Percentiles rank a stretch among this genome's conserved stretches.
phyloP scores from a whole-genome alignment of 2,888 invertebrate species.

The Cryptops parisi region DNA sequence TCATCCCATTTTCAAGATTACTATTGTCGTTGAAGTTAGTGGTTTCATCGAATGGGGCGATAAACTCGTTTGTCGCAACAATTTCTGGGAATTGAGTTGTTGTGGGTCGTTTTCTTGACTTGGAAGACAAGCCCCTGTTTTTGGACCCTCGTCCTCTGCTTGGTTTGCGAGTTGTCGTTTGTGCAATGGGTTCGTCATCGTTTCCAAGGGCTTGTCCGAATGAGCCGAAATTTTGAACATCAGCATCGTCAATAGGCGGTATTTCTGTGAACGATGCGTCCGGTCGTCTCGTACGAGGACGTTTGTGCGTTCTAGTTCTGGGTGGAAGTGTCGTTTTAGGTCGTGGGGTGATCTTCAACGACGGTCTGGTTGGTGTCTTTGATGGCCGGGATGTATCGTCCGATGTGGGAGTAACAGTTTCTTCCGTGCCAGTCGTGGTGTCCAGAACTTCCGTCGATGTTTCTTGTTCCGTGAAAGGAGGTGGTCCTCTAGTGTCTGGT shows the following conservation, averaged over 20 bases:
- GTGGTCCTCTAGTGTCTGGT: neutral
- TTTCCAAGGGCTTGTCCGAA: conserved; percentile 1
- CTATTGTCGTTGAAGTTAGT: neutral
- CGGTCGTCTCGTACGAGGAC: neutral
- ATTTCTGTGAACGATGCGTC: neutral
- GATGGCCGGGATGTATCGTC: no score
- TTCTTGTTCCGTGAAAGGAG: neutral
- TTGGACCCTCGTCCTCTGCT: neutral
- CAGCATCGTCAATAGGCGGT: neutral
- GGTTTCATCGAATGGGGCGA: neutral
- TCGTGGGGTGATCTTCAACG: neutral
- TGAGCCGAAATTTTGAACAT: neutral
- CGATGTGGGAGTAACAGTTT: no score
- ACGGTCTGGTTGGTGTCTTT: neutral
- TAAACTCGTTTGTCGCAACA: neutral
- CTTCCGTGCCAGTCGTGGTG: no score
- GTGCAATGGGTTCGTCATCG: neutral
- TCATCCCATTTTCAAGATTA: neutral
- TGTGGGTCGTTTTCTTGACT: neutral
- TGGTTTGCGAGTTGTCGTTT: neutral
- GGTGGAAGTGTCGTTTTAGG: neutral
- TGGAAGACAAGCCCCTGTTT: conserved; percentile 1
- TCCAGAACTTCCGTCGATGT: neutral
- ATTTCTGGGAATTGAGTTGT: neutral
- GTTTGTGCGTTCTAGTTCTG: no score